A percentile compares a stretch with the other conserved stretches of the same genome.
Conservation (phyloP, 2,888 invertebrate species). For the Creontiades dilutus region DNA sequence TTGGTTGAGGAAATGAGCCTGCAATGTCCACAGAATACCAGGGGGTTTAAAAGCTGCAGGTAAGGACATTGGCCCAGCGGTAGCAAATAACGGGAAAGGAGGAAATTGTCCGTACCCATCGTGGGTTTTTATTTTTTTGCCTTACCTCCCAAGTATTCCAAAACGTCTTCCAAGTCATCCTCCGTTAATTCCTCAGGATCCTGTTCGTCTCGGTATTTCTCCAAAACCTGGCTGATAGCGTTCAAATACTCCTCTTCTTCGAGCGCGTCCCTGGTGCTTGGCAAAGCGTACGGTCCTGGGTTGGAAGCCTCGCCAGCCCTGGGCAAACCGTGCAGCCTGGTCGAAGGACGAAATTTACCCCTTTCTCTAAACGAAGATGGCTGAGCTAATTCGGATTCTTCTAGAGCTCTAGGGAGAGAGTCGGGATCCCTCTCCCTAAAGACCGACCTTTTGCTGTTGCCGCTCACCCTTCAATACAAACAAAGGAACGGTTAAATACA, state of each 20-base stretch:
- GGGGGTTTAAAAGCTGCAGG: too few relatives aligned
- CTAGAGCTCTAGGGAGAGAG: conserved; percentile 71
- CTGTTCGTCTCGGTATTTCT: conserved; percentile 80
- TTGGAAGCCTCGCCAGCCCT: conserved; percentile 34
- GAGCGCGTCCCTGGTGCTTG: conserved; percentile 18
- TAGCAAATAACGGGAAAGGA: too few relatives aligned
- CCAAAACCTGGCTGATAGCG: conserved; percentile 81
- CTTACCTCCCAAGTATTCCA: conserved; percentile 75
- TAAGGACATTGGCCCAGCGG: too few relatives aligned
- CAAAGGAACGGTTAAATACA: too few relatives aligned
- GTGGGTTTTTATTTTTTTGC: too few relatives aligned
- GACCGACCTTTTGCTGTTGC: conserved; percentile 72
- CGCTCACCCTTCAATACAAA: conserved; percentile 2
- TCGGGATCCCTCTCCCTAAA: conserved; percentile 76
- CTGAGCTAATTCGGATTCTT: conserved; percentile 72
- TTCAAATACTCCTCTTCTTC: conserved; percentile 81
- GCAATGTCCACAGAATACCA: too few relatives aligned
- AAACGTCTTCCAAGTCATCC: conserved; percentile 76
- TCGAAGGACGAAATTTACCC: conserved; percentile 72
- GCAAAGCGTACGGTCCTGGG: conserved; percentile 44
- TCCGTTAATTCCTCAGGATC: conserved; percentile 76
- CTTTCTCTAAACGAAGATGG: conserved; percentile 76
- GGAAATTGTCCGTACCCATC: too few relatives aligned
- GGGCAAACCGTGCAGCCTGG: conserved; percentile 72
- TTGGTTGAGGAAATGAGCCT: too few relatives aligned